These are phyloP conservation scores for Aspidoscelis tigris DNA, from an alignment of 2,113 vertebrate species.

Conservation along the genomic window DNA sequence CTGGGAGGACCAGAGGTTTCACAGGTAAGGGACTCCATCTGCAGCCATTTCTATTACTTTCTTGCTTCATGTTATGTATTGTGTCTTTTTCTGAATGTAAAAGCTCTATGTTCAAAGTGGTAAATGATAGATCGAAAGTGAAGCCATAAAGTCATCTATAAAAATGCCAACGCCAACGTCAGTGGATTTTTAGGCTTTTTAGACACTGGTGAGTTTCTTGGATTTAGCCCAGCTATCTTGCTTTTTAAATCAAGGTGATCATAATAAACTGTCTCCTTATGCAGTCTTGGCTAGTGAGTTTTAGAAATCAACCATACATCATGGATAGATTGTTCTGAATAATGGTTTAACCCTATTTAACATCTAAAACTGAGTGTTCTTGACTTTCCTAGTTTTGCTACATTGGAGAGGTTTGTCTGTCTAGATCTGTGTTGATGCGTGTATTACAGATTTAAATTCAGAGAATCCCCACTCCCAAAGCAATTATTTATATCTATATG, in stretches of 20 bases:
- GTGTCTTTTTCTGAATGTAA: not conserved
- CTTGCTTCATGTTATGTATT: not conserved
- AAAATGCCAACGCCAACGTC: no score
- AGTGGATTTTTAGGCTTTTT: not conserved
- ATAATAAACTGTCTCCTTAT: no score
- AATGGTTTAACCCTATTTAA: not conserved
- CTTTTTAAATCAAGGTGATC: not conserved
- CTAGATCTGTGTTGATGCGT: no score
- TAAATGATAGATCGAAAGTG: not conserved
- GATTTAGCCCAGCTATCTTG: not conserved
- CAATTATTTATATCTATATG: no score
- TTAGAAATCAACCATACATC: no score
- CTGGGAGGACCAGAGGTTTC: conserved; percentile 85
- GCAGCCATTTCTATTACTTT: not conserved
- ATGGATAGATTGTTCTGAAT: no score
- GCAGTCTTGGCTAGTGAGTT: no score
- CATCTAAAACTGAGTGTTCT: no score
- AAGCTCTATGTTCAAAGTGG: not conserved
- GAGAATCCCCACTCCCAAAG: not conserved
- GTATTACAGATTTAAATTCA: not conserved
- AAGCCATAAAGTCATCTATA: not conserved
- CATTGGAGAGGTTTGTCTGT: no score
- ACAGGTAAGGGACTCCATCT: conserved; percentile 74
- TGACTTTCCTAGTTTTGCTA: no score
- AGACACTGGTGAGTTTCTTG: not conserved